Evolutionary conservation across 2,888 invertebrate genomes (phyloP).

Genomic region (Cabera pusaria): DNA sequence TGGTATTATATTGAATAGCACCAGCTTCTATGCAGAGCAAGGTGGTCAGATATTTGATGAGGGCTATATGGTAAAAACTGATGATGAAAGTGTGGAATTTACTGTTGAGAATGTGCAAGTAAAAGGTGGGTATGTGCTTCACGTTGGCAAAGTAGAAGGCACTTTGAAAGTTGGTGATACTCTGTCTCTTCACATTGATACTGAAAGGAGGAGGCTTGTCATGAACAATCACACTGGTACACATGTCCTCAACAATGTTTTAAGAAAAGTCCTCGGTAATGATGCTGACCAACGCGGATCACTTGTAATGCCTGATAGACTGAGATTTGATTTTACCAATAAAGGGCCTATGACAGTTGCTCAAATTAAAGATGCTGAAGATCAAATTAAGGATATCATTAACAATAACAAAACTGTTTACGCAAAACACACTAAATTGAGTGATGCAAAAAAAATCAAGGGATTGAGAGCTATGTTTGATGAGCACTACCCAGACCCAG

Average conservation of each 20-base stretch:
- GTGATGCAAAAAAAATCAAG: constrained; percentile 94
- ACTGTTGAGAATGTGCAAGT: constrained; percentile 96
- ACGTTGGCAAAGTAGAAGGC: constrained; percentile 95
- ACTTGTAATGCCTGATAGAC: constrained; percentile 97
- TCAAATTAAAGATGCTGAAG: constrained; percentile 95
- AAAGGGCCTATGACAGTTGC: constrained; percentile 95
- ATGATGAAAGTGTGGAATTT: constrained; percentile 95
- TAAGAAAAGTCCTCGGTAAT: constrained; percentile 94
- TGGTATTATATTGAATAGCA: constrained; percentile 94
- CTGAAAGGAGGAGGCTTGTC: constrained; percentile 91
- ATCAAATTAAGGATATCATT: constrained; percentile 90
- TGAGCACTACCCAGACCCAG: constrained; percentile 99
- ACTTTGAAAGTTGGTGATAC: constrained; percentile 92
- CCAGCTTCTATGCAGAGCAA: constrained; percentile 99
- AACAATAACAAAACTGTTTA: constrained; percentile 90
- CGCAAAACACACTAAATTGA: constrained; percentile 92
- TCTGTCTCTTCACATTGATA: constrained; percentile 92
- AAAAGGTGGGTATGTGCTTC: constrained; percentile 97
- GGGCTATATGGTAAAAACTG: constrained; percentile 93
- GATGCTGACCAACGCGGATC: constrained; percentile 98
- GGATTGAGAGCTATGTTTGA: constrained; percentile 99
- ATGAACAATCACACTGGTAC: constrained; percentile 99
- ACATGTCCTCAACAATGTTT: constrained; percentile 97
- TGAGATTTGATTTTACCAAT: constrained; percentile 98
- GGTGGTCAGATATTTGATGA: constrained; percentile 99